Base-by-base conservation (phyloP, 2,888 invertebrate species). In the Diplolepis rosae region DNA sequence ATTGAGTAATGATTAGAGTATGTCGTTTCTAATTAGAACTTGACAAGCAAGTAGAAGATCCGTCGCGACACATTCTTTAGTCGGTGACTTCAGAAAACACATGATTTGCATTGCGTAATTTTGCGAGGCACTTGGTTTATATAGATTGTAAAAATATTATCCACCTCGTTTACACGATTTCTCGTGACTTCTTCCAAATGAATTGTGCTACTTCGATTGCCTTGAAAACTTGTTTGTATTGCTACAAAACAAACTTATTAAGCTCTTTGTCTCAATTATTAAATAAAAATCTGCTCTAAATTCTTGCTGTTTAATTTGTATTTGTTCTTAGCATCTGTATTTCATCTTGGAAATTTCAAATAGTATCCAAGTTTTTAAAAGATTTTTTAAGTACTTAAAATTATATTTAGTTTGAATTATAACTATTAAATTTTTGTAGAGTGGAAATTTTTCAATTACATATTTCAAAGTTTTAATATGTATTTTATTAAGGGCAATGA, bases 31-130 rank as follows among this genome's bases (percentile, higher is more conserved):
- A 28, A 52, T 52, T 52, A 52, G 27, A 27, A 52, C 28, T 24
- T 52, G 52, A 52, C 52, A 52, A 52, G 28, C 28, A 52, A 51
- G 52, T 27, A 27, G 52, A 28, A 52, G 52, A 28, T 15, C 18
- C 9, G 18, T 52, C 5, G 28, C 9, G 52, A 52, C 15, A 52
- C 52, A 52, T 52, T 52, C 52, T 28, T 28, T 13, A 52, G 28
- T 52, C 15, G 6, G 6, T 15, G 52, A 28, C 52, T 52, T 28
- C 15, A 52, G 52, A 52, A 50, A 52, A 28, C 51, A 24, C 27
- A 51, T 52, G 51, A 52, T 52, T 45, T n/a, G 7, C n/a, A 28
- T 52, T 52, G 28, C 52, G 28, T 28, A 52, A 52, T 52, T 52
- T 27, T 3, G n/a, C 28, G n/a, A n/a, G n/a, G n/a, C n/a, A n/a